These are phyloP conservation scores for Phoxinus dragarum DNA, from an alignment of 2,797 vertebrate species.

Conservation along the genomic window DNA sequence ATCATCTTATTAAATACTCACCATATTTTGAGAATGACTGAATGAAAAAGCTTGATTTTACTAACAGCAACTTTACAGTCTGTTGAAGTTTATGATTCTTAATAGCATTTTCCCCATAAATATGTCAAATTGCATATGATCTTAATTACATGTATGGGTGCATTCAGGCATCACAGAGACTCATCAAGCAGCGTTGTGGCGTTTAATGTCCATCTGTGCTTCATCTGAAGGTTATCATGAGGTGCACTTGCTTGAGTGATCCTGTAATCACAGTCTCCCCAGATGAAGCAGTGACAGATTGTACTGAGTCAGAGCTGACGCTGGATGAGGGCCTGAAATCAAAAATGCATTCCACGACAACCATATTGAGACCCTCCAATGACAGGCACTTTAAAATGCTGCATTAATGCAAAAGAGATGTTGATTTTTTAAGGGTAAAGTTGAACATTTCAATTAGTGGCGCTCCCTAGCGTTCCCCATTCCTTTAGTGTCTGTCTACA, in stretches of 20 bases:
- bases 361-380: background rate
- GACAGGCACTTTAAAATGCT: background rate
- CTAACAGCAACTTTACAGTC: background rate
- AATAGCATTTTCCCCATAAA: background rate
- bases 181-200: slow-evolving; percentile 3
- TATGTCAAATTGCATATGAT: background rate
- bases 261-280: background rate
- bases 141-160: background rate
- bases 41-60: background rate
- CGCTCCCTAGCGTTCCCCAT: background rate
- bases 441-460: background rate
- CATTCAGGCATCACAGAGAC: slow-evolving; percentile 6
- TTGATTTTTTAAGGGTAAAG: background rate
- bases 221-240: background rate
- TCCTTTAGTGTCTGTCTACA: too few species aligned
- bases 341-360: slow-evolving; percentile 20
- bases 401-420: background rate
- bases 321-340: background rate
- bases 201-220: slow-evolving; percentile 17
- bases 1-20: background rate
- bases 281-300: background rate
- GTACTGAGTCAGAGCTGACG: background rate
- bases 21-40: background rate
- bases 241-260: background rate
- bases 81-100: background rate